These are phyloP conservation scores for Scaptomyza tumidula DNA, from an alignment of 2,888 invertebrate species.

Conservation along the genomic window DNA sequence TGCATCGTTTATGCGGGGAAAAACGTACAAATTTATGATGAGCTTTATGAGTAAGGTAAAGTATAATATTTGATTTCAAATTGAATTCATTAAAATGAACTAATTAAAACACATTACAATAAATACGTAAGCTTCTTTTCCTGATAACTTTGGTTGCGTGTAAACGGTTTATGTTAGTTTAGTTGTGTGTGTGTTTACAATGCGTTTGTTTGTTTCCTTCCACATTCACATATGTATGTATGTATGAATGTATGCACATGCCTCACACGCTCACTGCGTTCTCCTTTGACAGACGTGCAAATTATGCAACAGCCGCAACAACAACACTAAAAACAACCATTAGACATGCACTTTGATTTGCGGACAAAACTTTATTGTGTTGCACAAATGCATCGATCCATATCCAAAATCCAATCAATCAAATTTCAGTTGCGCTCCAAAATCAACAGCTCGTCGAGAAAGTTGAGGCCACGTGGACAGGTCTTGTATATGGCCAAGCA, in stretches of 20 bases:
- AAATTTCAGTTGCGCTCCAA: conserved; percentile 68
- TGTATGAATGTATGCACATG: conserved; percentile 13
- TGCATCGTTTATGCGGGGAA: conserved; percentile 46
- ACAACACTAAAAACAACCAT: conserved; percentile 47
- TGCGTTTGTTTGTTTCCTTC: conserved; percentile 50
- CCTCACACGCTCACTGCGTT: conserved; percentile 30
- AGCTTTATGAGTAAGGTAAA: too few species aligned
- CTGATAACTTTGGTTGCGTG: conserved; percentile 5
- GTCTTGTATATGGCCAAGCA: conserved; percentile 87
- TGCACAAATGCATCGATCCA: conserved; percentile 35
- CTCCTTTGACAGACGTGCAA: conserved; percentile 54
- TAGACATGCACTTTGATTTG: conserved; percentile 74
- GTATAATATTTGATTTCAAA: too few species aligned
- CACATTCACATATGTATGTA: conserved; percentile 20
- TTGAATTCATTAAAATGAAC: not conserved
- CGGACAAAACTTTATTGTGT: conserved; percentile 61
- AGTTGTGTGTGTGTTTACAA: conserved; percentile 13
- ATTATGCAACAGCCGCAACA: conserved; percentile 68
- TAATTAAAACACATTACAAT: not conserved
- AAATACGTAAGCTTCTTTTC: not conserved
- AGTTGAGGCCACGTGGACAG: conserved; percentile 87
- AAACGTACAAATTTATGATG: conserved; percentile 1
- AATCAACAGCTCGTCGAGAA: conserved; percentile 85
- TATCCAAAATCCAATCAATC: conserved; percentile 81
- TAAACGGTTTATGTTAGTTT: conserved; percentile 23